Evolutionary conservation across 2,888 invertebrate genomes (phyloP).

Genomic region (Trichogramma evanescens): DNA sequence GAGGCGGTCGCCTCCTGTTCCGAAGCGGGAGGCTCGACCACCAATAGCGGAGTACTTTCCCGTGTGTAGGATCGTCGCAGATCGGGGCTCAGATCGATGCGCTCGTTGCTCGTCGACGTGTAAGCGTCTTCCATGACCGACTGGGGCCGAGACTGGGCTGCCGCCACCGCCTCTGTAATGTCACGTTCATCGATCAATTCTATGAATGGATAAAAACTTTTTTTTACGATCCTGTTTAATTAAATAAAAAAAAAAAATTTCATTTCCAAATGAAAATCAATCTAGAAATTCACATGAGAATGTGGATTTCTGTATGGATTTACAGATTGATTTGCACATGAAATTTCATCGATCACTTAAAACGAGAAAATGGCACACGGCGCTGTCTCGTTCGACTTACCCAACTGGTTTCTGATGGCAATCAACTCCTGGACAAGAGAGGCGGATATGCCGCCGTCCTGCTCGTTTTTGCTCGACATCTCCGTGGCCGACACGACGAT

Average conservation of each 20-base stretch:
- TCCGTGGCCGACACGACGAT: constrained; percentile 66
- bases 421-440: constrained; percentile 40
- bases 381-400: constrained; percentile 9
- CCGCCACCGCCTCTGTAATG: constrained; percentile 18
- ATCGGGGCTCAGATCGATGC: constrained; percentile 15
- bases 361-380: constrained; percentile 17
- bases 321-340: neutral
- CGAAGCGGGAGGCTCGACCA: neutral
- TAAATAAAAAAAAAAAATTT: too few relatives aligned
- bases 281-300: too few relatives aligned
- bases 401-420: constrained; percentile 41
- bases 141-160: constrained; percentile 19
- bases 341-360: constrained; percentile 1
- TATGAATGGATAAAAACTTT: neutral
- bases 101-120: constrained; percentile 28
- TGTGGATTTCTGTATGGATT: neutral
- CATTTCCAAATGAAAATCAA: too few relatives aligned
- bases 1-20: constrained; percentile 16
- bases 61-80: neutral
- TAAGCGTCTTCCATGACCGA: constrained; percentile 26
- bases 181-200: too few relatives aligned
- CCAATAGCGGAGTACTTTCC: constrained; percentile 16
- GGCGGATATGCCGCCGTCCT: constrained; percentile 57
- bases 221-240: neutral
- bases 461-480: constrained; percentile 61